Percentiles rank a stretch among this genome's conserved stretches.
These are phyloP conservation scores for Chamaedrilus cognettii DNA, from an alignment of 2,888 invertebrate genomes.

Conservation along the genomic window DNA sequence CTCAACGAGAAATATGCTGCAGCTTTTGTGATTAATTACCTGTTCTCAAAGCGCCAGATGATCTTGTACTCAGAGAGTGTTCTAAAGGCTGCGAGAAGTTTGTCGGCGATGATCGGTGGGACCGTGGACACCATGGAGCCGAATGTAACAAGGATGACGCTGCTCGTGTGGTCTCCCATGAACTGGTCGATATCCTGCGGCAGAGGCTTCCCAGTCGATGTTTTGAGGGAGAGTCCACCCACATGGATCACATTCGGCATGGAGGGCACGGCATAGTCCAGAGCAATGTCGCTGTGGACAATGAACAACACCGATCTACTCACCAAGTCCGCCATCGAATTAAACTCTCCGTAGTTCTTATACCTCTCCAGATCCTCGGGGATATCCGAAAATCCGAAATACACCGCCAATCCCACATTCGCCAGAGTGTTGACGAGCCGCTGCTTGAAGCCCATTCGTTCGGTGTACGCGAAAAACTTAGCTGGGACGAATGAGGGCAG, in stretches of 20 bases:
- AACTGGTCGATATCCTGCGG: constrained; percentile 9
- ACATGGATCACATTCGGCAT: constrained; percentile 20
- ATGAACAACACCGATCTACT: constrained; percentile 21
- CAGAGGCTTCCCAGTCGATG: neutral
- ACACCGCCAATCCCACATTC: neutral
- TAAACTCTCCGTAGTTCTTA: constrained; percentile 18
- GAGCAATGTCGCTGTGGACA: constrained; percentile 7
- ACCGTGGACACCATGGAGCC: constrained; percentile 12
- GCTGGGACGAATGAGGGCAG: constrained; percentile 19
- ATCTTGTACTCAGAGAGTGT: constrained; percentile 12
- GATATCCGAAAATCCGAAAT: constrained; percentile 2
- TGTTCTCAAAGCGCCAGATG: constrained; percentile 22
- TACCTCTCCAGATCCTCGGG: constrained; percentile 13
- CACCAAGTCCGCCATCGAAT: constrained; percentile 13
- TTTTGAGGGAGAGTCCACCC: constrained; percentile 19
- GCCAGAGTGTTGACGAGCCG: constrained; percentile 5
- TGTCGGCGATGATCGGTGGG: neutral
- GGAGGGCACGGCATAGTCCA: constrained; percentile 12
- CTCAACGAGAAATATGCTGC: too few relatives aligned
- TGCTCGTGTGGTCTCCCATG: constrained; percentile 6
- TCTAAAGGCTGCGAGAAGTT: constrained; percentile 16
- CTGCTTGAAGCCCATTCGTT: constrained; percentile 7
- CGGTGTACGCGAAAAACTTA: neutral
- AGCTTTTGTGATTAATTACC: too few relatives aligned
- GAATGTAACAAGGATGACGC: constrained; percentile 19